Percentiles rank a stretch among this genome's conserved stretches.
phyloP scores from a whole-genome alignment of 2,113 vertebrate genomes.

The Neoarius graeffei region DNA sequence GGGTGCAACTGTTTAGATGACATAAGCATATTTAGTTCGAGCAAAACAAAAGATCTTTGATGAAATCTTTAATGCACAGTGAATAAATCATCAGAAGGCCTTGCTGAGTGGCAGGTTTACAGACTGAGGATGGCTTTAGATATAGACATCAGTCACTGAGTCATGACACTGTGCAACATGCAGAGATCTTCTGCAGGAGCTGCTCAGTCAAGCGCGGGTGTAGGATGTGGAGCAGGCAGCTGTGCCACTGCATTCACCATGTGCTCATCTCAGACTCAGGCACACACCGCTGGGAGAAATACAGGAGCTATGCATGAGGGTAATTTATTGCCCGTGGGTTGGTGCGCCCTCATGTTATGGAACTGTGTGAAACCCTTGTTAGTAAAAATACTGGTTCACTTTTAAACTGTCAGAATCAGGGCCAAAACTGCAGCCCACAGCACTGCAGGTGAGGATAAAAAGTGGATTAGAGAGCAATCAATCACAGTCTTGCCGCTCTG shows the following conservation, averaged over 20 bases:
- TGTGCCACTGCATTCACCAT: constrained; percentile 21
- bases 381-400: constrained; percentile 48
- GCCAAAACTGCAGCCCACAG: constrained; percentile 45
- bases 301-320: constrained; percentile 22
- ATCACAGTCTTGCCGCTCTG: constrained; percentile 20
- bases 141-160: constrained; percentile 51
- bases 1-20: constrained; percentile 2
- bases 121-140: constrained; percentile 35
- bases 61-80: constrained; percentile 18
- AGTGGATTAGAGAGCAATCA: constrained; percentile 30
- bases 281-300: constrained; percentile 12
- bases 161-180: constrained; percentile 41
- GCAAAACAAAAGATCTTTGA: constrained; percentile 15
- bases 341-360: constrained; percentile 40
- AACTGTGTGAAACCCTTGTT: constrained; percentile 51
- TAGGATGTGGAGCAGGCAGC: constrained; percentile 28
- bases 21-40: constrained; percentile 31
- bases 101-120: constrained; percentile 45
- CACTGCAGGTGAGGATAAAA: constrained; percentile 46
- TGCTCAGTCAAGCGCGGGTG: constrained; percentile 27
- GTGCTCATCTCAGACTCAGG: constrained; percentile 32
- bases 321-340: constrained; percentile 43
- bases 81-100: constrained; percentile 35
- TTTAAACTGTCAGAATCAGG: constrained; percentile 49
- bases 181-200: constrained; percentile 33